phyloP scores from a whole-genome alignment of 2,888 invertebrate genomes.

The Lordiphosa fenestrarum region DNA sequence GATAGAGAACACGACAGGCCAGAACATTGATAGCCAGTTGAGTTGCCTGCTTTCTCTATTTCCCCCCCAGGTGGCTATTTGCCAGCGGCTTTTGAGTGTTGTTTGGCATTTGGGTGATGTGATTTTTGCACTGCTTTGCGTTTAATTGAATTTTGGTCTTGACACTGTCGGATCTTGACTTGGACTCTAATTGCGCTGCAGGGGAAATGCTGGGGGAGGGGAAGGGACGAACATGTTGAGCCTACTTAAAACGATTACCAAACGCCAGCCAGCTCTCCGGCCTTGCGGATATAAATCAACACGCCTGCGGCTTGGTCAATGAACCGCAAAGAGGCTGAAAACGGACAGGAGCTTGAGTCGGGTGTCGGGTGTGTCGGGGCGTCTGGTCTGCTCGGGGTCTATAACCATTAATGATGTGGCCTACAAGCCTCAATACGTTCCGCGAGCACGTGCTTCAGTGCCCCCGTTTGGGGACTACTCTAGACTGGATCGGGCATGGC shows the following conservation, averaged over 20 bases:
- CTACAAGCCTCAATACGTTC: slow-evolving; percentile 49
- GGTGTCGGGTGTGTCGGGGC: neutral
- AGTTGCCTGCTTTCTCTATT: slow-evolving; percentile 13
- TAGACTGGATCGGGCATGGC: slow-evolving; percentile 11
- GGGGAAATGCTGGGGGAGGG: neutral
- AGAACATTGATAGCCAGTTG: slow-evolving; percentile 29
- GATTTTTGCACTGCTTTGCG: slow-evolving; percentile 67
- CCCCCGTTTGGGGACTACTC: slow-evolving; percentile 23
- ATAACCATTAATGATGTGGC: slow-evolving; percentile 71
- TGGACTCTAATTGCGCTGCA: slow-evolving; percentile 45
- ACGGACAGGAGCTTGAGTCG: slow-evolving; percentile 11
- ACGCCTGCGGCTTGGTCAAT: slow-evolving; percentile 54
- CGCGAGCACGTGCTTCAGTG: slow-evolving; percentile 52
- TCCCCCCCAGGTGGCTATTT: slow-evolving; percentile 18
- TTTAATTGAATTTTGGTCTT: slow-evolving; percentile 68
- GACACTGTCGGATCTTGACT: slow-evolving; percentile 38
- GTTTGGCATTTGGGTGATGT: slow-evolving; percentile 14
- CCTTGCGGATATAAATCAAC: slow-evolving; percentile 53
- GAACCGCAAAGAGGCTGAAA: slow-evolving; percentile 46
- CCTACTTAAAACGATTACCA: slow-evolving; percentile 50
- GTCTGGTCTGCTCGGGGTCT: slow-evolving; percentile 39
- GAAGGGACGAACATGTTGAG: slow-evolving; percentile 40
- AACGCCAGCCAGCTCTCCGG: slow-evolving; percentile 10
- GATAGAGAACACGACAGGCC: slow-evolving; percentile 11
- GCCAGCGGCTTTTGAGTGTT: slow-evolving; percentile 27